A percentile compares a stretch with the other conserved stretches of the same genome.
phyloP scores from a whole-genome alignment of 2,888 invertebrate genomes.

The Tyria jacobaeae region DNA sequence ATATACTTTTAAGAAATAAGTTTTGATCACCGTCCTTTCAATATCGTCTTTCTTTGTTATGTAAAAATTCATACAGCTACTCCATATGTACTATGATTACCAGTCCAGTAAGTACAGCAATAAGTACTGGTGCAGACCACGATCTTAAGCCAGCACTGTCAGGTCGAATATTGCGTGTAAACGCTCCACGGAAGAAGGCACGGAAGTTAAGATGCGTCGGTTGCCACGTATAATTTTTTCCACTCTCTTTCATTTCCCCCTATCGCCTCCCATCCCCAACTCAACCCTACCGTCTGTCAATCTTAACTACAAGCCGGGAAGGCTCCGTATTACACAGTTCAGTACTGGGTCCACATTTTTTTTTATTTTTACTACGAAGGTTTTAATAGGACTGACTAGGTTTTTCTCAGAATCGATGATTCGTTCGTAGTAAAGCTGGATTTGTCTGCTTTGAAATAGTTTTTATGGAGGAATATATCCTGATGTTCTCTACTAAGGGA shows the following conservation, averaged over 20 bases:
- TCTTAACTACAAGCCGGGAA: conserved; percentile 82
- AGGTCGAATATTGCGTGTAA: conserved; percentile 50
- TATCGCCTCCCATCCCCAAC: conserved; percentile 63
- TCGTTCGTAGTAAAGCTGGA: conserved; percentile 50
- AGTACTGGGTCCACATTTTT: conserved; percentile 77
- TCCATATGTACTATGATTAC: no score
- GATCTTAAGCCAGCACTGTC: conserved; percentile 22
- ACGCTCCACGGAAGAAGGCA: conserved; percentile 69
- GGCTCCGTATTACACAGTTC: conserved; percentile 69
- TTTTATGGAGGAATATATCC: conserved; percentile 32
- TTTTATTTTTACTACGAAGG: conserved; percentile 64
- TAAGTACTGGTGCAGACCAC: not conserved
- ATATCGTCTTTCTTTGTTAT: not conserved
- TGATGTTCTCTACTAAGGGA: not conserved
- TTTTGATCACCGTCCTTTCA: not conserved
- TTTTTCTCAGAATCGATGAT: conserved; percentile 74
- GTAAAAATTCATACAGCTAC: no score
- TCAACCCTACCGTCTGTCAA: conserved; percentile 85
- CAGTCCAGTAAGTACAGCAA: not conserved
- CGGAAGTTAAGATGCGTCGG: conserved; percentile 85
- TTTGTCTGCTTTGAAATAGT: conserved; percentile 45
- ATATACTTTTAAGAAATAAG: no score
- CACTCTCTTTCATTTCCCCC: conserved; percentile 82
- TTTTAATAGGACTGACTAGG: conserved; percentile 75
- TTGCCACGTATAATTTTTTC: conserved; percentile 85